Conservation (phyloP, 2,113 vertebrate genomes). For the Dicerorhinus sumatrensis region DNA sequence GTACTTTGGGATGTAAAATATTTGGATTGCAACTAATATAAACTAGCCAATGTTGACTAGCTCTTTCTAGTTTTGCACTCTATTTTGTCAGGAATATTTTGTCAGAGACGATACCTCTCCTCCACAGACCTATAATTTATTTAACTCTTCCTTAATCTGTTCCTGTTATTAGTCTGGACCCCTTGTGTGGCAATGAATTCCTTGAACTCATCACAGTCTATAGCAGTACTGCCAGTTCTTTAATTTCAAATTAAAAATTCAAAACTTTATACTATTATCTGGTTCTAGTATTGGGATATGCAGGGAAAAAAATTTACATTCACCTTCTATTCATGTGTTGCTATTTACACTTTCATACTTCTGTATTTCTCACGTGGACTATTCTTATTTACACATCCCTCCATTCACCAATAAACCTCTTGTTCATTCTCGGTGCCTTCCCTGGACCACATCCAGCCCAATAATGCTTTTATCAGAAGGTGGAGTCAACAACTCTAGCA, state of each 20-base stretch:
- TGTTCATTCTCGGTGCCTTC: neutral
- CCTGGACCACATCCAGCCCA: neutral
- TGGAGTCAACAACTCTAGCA: neutral
- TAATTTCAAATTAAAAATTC: slow-evolving; percentile 14
- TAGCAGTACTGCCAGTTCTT: neutral
- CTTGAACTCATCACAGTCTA: neutral
- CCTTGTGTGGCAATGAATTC: neutral
- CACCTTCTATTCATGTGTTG: neutral
- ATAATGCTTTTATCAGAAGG: neutral
- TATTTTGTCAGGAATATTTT: neutral
- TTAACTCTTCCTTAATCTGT: neutral
- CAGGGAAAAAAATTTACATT: neutral
- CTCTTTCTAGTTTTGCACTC: neutral
- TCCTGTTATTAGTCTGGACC: neutral
- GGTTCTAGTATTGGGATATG: neutral
- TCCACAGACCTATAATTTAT: neutral
- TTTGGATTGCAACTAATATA: neutral
- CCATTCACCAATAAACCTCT: neutral
- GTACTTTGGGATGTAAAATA: neutral
- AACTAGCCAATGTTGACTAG: neutral
- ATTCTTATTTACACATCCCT: neutral
- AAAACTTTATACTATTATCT: neutral
- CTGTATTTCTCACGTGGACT: neutral
- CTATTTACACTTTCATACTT: neutral
- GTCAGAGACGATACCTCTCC: neutral